Evolutionary conservation across 2,113 vertebrate genomes (phyloP).

Genomic region (Syrmaticus mikado): DNA sequence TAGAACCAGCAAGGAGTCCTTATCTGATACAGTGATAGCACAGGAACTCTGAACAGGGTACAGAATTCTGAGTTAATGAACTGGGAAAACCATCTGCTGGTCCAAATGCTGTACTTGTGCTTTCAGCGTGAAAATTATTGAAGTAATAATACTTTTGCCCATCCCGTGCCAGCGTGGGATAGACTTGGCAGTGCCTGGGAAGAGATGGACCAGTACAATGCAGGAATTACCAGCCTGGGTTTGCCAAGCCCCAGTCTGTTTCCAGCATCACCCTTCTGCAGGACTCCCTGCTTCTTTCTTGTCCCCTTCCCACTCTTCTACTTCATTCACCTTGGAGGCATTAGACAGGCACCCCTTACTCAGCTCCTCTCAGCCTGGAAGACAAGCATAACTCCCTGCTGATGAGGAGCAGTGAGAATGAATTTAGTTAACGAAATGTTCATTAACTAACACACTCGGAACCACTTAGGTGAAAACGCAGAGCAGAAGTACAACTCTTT

Average conservation of each 20-base stretch:
- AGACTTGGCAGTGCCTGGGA: neutral
- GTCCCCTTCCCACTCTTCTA: neutral
- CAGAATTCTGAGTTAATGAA: constrained; percentile 6
- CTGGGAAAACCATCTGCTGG: neutral
- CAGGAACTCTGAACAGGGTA: neutral
- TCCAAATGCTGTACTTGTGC: neutral
- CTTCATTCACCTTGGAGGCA: neutral
- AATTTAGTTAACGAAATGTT: constrained; percentile 6
- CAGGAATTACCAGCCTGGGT: neutral
- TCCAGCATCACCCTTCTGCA: neutral
- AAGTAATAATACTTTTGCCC: neutral
- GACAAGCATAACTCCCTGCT: neutral
- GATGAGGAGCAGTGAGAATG: neutral
- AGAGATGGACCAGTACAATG: neutral
- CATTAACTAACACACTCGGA: neutral
- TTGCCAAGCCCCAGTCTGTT: neutral
- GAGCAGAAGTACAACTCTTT: neutral
- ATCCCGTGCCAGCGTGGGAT: neutral
- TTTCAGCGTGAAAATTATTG: neutral
- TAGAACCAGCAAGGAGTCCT: neutral
- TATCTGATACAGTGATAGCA: neutral
- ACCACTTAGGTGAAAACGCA: neutral
- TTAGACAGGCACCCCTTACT: neutral
- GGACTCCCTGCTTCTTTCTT: neutral
- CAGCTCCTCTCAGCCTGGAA: neutral